phyloP scores from a whole-genome alignment of 2,888 invertebrate species.

The Oscheius myriophilus region DNA sequence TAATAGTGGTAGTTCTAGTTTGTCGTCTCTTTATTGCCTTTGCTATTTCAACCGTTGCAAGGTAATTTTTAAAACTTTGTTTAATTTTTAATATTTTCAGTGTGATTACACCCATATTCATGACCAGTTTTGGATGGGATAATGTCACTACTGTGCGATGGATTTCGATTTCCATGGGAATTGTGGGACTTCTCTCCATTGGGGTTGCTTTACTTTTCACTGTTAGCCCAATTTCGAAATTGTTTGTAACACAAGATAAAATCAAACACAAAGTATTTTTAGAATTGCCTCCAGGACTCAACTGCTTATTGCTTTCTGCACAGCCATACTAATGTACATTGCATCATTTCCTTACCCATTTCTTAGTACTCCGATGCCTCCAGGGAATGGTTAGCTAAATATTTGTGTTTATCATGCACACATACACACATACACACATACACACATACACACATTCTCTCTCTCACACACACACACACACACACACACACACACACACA shows the following conservation, averaged over 20 bases:
- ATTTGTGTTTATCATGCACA: too few species aligned
- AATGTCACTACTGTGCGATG: neutral
- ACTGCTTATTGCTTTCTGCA: conserved; percentile 4
- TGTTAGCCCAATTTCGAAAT: conserved; percentile 5
- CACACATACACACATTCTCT: too few species aligned
- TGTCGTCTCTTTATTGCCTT: neutral
- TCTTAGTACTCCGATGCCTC: neutral
- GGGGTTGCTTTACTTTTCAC: conserved; percentile 2
- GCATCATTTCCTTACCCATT: conserved; percentile 20
- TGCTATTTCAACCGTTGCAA: neutral
- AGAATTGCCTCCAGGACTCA: conserved; percentile 9
- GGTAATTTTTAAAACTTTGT: neutral
- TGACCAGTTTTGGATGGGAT: conserved; percentile 8
- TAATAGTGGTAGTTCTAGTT: neutral
- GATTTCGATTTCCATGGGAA: conserved; percentile 7
- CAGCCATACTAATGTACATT: conserved; percentile 8
- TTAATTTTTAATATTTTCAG: neutral
- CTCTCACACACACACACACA: too few species aligned
- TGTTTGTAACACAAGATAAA: neutral
- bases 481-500: too few species aligned
- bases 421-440: too few species aligned
- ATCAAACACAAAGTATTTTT: neutral
- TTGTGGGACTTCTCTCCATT: conserved; percentile 11
- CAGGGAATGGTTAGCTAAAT: conserved; percentile 10
- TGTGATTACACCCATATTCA: conserved; percentile 15